Evolutionary conservation across 1,140 invertebrate species (phyloP).

Genomic region (Drosophila hydei): DNA sequence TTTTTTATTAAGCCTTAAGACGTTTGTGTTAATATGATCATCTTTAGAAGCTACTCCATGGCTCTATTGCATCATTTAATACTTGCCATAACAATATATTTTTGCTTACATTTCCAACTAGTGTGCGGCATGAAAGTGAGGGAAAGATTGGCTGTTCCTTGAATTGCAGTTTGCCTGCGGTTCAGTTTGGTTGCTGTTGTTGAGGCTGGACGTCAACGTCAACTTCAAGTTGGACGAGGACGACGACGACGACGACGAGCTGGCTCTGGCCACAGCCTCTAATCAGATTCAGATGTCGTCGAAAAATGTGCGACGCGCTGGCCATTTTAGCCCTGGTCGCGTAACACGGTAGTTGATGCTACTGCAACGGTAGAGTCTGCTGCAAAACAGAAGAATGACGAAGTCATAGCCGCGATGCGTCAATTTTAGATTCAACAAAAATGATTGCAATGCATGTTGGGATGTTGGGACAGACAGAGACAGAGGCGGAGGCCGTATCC

Average conservation of each 20-base stretch:
- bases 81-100: too few species aligned
- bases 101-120: not conserved
- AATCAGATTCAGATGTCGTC: conserved; percentile 82
- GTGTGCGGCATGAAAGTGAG: conserved; percentile 26
- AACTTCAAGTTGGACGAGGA: conserved; percentile 38
- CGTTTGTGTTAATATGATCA: too few species aligned
- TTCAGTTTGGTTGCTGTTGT: conserved; percentile 39
- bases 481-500: conserved; percentile 3
- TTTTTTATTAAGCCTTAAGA: too few species aligned
- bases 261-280: conserved; percentile 37
- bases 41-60: too few species aligned
- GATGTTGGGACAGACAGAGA: conserved; percentile 28
- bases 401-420: conserved; percentile 82
- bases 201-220: conserved; percentile 72
- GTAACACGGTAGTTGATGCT: conserved; percentile 74
- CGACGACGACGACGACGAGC: conserved; percentile 47
- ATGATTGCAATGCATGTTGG: conserved; percentile 81
- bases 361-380: conserved; percentile 8
- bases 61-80: too few species aligned
- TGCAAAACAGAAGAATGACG: conserved; percentile 66
- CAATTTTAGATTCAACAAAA: conserved; percentile 83
- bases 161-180: conserved; percentile 46
- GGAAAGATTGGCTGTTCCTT: conserved; percentile 41
- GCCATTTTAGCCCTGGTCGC: conserved; percentile 72
- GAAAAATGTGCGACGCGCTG: conserved; percentile 81